Evolutionary conservation across 2,888 invertebrate genomes (phyloP).

Genomic region (Hedychridium roseum): DNA sequence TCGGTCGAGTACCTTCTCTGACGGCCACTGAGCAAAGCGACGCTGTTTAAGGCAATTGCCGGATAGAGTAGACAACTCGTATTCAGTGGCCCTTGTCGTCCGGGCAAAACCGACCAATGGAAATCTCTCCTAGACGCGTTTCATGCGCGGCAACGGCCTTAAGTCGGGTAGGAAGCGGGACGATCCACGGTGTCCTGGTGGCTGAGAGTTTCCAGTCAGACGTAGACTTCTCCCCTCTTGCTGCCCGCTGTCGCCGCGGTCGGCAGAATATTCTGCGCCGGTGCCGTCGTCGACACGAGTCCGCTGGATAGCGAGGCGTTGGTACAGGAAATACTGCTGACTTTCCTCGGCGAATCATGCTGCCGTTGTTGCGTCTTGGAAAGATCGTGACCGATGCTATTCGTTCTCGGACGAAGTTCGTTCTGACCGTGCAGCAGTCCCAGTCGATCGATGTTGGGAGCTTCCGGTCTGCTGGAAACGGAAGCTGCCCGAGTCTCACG

Average conservation of each 20-base stretch:
- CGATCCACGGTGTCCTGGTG: too few species aligned
- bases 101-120: too few species aligned
- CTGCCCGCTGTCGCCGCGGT: constrained; percentile 45
- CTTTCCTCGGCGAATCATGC: constrained; percentile 62
- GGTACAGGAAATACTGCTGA: constrained; percentile 57
- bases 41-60: too few species aligned
- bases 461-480: constrained; percentile 36
- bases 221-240: constrained; percentile 69
- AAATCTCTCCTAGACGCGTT: too few species aligned
- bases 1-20: too few species aligned
- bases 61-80: too few species aligned
- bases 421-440: constrained; percentile 15
- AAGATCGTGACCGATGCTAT: constrained; percentile 49
- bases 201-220: constrained; percentile 53
- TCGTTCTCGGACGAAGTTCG: constrained; percentile 51
- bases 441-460: constrained; percentile 41
- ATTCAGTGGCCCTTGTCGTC: too few species aligned
- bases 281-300: constrained; percentile 19
- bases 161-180: too few species aligned
- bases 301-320: constrained; percentile 37
- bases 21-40: too few species aligned
- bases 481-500: constrained; percentile 44
- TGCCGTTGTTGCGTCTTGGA: constrained; percentile 24
- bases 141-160: too few species aligned
- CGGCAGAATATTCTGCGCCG: constrained; percentile 39